Evolutionary conservation across 1,140 invertebrate genomes (phyloP).

Genomic region (Dinoponera quadriceps): DNA sequence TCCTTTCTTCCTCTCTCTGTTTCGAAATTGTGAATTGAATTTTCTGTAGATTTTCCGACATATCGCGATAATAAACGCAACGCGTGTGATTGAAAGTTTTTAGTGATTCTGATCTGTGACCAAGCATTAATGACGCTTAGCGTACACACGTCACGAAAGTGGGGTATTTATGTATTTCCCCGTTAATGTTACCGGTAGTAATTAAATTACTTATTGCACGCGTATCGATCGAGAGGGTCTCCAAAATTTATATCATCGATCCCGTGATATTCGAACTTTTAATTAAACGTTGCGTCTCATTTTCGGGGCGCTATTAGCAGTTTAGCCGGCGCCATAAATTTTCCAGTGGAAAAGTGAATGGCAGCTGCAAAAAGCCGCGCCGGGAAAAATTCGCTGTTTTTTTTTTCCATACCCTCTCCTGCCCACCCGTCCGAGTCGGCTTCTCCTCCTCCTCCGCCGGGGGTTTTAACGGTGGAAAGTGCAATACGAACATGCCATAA

Average conservation of each 20-base stretch:
- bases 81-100: no score
- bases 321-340: slow-evolving; percentile 39
- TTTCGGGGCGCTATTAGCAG: slow-evolving; percentile 27
- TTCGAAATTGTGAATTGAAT: no score
- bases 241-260: slow-evolving; percentile 21
- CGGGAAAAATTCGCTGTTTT: slow-evolving; percentile 22
- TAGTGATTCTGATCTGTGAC: no score
- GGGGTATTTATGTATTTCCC: no score
- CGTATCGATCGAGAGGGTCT: not conserved
- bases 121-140: no score
- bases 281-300: slow-evolving; percentile 43
- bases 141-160: no score
- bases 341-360: slow-evolving; percentile 36
- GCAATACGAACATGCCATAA: slow-evolving; percentile 51
- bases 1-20: not conserved
- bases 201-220: slow-evolving; percentile 31
- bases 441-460: not conserved
- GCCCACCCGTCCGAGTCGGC: not conserved
- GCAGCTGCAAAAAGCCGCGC: not conserved
- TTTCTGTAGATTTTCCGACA: no score
- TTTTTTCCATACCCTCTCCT: not conserved
- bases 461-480: slow-evolving; percentile 38
- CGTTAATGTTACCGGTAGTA: no score
- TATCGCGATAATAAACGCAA: no score
- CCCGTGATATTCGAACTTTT: slow-evolving; percentile 31